Conservation (phyloP, 2,113 vertebrate genomes). For the Peucedramus taeniatus region DNA sequence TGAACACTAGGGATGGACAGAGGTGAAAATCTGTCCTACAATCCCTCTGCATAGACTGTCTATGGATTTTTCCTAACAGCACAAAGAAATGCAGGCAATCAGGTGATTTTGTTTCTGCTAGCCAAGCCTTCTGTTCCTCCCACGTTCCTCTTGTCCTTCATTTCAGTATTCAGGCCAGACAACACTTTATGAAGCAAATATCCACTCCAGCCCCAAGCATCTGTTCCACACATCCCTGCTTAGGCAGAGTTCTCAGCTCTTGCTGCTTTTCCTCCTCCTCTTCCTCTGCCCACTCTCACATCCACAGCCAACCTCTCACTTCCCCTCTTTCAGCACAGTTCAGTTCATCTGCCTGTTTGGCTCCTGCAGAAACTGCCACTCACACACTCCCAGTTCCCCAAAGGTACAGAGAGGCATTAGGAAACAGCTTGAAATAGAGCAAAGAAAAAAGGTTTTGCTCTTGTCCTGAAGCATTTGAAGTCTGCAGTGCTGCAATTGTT, state of each 20-base stretch:
- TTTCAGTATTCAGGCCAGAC: not conserved
- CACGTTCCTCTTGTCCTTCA: not conserved
- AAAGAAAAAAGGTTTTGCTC: not conserved
- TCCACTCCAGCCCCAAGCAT: not conserved
- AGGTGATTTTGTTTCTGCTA: not conserved
- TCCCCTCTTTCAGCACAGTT: not conserved
- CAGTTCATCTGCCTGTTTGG: not conserved
- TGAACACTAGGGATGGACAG: not conserved
- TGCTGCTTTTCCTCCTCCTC: not conserved
- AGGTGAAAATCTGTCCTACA: not conserved
- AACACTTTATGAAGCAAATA: not conserved
- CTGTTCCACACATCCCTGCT: not conserved
- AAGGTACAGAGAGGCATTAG: not conserved
- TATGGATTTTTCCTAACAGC: not conserved
- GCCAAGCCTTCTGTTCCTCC: not conserved
- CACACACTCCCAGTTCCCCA: not conserved
- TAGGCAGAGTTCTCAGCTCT: not conserved
- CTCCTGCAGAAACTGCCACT: not conserved
- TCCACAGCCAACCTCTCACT: not conserved
- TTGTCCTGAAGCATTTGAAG: not conserved
- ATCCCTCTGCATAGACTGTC: not conserved
- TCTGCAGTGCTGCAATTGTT: not conserved
- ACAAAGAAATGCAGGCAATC: not conserved
- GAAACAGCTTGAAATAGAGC: not conserved
- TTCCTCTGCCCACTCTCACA: slow-evolving; percentile 2